Evolutionary conservation across 2,113 vertebrate genomes (phyloP), one percentile per base, ranked within the genome.

Genomic region (Corythoichthys haematopterus): DNA sequence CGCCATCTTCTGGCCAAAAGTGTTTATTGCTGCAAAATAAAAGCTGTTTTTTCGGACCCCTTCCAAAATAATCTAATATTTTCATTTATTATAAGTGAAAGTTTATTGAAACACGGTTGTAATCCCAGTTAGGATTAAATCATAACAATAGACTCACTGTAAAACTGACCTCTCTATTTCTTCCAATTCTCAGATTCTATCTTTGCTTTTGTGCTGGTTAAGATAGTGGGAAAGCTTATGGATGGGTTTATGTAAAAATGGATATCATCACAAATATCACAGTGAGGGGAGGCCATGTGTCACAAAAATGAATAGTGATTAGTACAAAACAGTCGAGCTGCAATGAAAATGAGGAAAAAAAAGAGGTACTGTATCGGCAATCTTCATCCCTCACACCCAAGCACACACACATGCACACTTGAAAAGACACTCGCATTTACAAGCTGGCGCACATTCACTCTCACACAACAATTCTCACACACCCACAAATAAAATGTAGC

Each of bases 221-320:
- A 83, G 69, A 82, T 36, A 13, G 33, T 78, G 69, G 83, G 85
- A 81, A 52, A 38, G 75, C 82, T 88, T 85, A 46, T 79, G 82
- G 85, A 80, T 87, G 86, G 11, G 73, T 83, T 90, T 79, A 60
- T 88, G 84, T 90, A 88, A 80, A 88, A 90, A 89, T 84, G 76
- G 82, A 85, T 84, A 88, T 82, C 68, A 81, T 88, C 85, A 88
- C 82, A 87, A 90, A 87, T 81, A 82, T 72, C 78, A 88, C 84
- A 84, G 81, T 83, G 75, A 77, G 76, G 74, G 71, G 84, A 74
- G 80, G 74, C 84, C 77, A 83, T 82, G 74, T 88, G 72, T 80
- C 65, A 88, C 86, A 70, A 78, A 81, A 78, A 81, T 52, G 84
- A 83, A 86, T 64, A 80, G 76, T 71, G 40, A 72, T 69, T 79